Percentiles rank a stretch among this genome's conserved stretches.
These are phyloP conservation scores for Piscicola geometra DNA, from an alignment of 2,888 invertebrate species.

Conservation along the genomic window DNA sequence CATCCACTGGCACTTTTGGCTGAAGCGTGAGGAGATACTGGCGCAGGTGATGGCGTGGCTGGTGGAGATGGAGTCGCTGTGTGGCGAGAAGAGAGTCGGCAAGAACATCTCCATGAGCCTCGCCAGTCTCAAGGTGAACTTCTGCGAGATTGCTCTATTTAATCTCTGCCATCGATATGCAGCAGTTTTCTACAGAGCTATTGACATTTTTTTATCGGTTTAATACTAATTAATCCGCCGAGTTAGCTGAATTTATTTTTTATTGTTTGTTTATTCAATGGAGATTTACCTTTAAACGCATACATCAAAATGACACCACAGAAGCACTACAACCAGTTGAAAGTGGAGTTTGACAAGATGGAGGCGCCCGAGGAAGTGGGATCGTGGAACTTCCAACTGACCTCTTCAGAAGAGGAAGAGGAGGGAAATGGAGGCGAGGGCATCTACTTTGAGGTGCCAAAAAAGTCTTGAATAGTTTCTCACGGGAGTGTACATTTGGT, in stretches of 20 bases:
- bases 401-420: conserved; percentile 22
- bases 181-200: neutral
- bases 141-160: too few relatives aligned
- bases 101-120: conserved; percentile 70
- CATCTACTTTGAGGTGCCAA: neutral
- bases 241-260: neutral
- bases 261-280: too few relatives aligned
- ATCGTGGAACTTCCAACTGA: neutral
- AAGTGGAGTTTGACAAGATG: conserved; percentile 79
- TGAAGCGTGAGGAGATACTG: conserved; percentile 83
- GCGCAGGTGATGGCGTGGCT: conserved; percentile 85
- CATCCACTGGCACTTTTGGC: conserved; percentile 87
- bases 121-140: conserved; percentile 64
- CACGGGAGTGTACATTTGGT: neutral
- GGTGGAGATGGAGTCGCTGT: conserved; percentile 74
- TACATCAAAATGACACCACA: conserved; percentile 56
- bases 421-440: neutral
- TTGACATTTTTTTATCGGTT: neutral
- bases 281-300: neutral
- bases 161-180: neutral
- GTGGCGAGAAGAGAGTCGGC: conserved; percentile 71
- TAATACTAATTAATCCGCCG: neutral
- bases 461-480: neutral
- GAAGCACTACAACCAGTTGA: conserved; percentile 75
- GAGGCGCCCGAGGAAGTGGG: conserved; percentile 58